phyloP scores from a whole-genome alignment of 2,113 vertebrate species.

The Rhinichthys klamathensis region DNA sequence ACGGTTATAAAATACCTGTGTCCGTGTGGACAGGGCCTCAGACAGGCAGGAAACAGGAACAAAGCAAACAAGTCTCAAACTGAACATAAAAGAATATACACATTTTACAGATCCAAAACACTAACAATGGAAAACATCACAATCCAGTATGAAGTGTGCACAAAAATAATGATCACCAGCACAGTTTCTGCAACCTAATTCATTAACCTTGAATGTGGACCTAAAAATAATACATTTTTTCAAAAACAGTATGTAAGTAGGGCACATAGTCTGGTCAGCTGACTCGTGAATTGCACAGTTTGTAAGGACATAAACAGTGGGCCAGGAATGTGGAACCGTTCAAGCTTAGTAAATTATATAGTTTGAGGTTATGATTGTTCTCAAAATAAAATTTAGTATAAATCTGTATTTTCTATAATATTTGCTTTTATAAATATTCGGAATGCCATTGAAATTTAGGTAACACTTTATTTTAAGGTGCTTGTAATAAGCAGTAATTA shows the following conservation, averaged over 20 bases:
- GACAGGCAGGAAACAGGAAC: too few relatives aligned
- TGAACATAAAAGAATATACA: too few relatives aligned
- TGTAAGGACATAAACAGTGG: slow-evolving; percentile 19
- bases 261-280: slow-evolving; percentile 15
- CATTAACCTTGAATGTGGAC: slow-evolving; percentile 36
- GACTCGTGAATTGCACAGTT: background rate
- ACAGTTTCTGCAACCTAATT: slow-evolving; percentile 24
- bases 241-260: slow-evolving; percentile 39
- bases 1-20: too few relatives aligned
- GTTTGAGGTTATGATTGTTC: background rate
- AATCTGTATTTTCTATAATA: background rate
- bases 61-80: too few relatives aligned
- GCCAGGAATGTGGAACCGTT: background rate
- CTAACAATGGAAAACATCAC: background rate
- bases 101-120: too few relatives aligned
- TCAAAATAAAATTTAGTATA: background rate
- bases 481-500: too few relatives aligned
- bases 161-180: slow-evolving; percentile 17
- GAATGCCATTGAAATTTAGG: background rate
- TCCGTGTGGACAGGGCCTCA: too few relatives aligned
- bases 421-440: background rate
- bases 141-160: background rate
- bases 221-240: slow-evolving; percentile 42
- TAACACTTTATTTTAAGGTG: too few relatives aligned
- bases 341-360: background rate